A percentile compares a stretch with the other conserved stretches of the same genome.
These are phyloP conservation scores for Toxonevra muliebris DNA, from an alignment of 2,888 invertebrate genomes.

Conservation along the genomic window DNA sequence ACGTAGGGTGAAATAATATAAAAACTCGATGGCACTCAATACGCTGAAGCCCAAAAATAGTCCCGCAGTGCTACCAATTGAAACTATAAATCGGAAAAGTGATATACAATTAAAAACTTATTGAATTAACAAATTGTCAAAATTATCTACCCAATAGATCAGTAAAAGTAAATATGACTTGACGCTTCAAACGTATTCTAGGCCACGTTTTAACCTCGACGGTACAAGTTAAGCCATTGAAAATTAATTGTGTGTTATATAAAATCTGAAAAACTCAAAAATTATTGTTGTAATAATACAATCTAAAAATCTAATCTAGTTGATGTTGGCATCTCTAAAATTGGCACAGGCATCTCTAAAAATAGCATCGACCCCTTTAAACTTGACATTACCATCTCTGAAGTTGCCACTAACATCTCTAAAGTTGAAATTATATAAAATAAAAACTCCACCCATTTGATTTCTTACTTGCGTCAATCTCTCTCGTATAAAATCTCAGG, in stretches of 20 bases:
- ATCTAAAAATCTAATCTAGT: too few relatives aligned
- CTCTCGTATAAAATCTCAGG: too few relatives aligned
- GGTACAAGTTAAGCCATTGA: slow-evolving; percentile 14
- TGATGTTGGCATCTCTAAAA: too few relatives aligned
- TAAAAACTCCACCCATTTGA: too few relatives aligned
- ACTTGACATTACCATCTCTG: too few relatives aligned
- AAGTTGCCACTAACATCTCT: too few relatives aligned
- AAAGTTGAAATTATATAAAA: too few relatives aligned
- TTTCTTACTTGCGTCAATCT: too few relatives aligned
- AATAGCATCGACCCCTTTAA: too few relatives aligned
- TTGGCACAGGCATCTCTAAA: too few relatives aligned
- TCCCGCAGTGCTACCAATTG: slow-evolving; percentile 82
- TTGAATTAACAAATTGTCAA: neutral
- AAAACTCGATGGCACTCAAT: slow-evolving; percentile 77
- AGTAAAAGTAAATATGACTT: slow-evolving; percentile 61
- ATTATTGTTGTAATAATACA: too few relatives aligned
- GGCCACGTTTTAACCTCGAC: slow-evolving; percentile 41
- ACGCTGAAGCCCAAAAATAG: slow-evolving; percentile 82
- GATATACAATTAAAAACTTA: neutral
- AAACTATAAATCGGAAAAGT: slow-evolving; percentile 68
- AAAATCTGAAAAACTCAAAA: slow-evolving; percentile 12
- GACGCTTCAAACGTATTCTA: slow-evolving; percentile 53
- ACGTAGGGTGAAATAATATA: slow-evolving; percentile 76
- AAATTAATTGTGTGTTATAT: slow-evolving; percentile 12
- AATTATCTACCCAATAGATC: slow-evolving; percentile 58